These are phyloP conservation scores for Cyclina sinensis DNA, from an alignment of 1,140 invertebrate species.

Conservation along the genomic window DNA sequence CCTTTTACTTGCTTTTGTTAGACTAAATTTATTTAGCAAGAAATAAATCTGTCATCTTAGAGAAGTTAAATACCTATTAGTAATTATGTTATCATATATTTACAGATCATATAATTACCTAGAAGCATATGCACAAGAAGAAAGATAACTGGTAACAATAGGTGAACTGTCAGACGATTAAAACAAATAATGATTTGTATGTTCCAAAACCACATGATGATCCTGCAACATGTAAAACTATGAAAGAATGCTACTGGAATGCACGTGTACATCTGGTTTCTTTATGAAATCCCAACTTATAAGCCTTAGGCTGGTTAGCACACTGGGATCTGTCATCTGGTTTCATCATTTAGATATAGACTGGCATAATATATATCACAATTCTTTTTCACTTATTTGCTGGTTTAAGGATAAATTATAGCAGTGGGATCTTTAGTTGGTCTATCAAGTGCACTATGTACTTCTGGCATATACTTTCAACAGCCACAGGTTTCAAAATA, in stretches of 20 bases:
- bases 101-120: neutral
- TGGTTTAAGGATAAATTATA: too few species aligned
- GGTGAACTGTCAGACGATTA: neutral
- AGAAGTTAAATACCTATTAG: too few species aligned
- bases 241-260: conserved; percentile 14
- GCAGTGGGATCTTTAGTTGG: too few species aligned
- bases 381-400: too few species aligned
- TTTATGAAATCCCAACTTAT: neutral
- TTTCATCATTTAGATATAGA: too few species aligned
- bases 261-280: conserved; percentile 13
- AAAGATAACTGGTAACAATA: neutral
- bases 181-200: neutral
- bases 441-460: too few species aligned
- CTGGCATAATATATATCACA: too few species aligned
- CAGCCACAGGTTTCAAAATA: too few species aligned
- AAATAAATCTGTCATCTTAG: too few species aligned
- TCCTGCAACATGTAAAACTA: neutral
- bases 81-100: neutral
- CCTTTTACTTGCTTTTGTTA: too few species aligned
- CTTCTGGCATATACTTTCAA: too few species aligned
- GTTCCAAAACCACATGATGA: neutral
- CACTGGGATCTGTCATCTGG: neutral
- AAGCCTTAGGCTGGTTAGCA: neutral
- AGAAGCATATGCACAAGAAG: neutral
- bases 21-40: too few species aligned